phyloP scores from a whole-genome alignment of 2,797 vertebrate genomes.

The Danionella dracula region DNA sequence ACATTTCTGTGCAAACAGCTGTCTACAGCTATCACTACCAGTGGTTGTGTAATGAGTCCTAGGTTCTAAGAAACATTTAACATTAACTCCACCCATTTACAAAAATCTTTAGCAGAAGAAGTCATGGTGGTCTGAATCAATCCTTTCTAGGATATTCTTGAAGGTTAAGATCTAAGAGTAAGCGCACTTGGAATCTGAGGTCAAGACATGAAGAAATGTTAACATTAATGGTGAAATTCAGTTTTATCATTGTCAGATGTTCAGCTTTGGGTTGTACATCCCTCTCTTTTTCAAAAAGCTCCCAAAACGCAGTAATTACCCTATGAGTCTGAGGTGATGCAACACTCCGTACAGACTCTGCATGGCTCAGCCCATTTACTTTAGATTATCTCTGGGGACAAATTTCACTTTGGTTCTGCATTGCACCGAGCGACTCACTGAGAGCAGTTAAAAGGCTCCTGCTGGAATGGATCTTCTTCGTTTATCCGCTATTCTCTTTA shows the following conservation, averaged over 20 bases:
- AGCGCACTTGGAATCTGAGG: too few relatives aligned
- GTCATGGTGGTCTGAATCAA: too few relatives aligned
- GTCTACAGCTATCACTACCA: too few relatives aligned
- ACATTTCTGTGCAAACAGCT: too few relatives aligned
- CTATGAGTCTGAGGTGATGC: not conserved
- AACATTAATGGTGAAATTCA: too few relatives aligned
- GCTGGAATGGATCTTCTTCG: not conserved
- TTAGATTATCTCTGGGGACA: not conserved
- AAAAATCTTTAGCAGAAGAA: too few relatives aligned
- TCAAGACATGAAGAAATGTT: too few relatives aligned
- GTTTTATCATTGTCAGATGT: not conserved
- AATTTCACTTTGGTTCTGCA: slow-evolving; percentile 1
- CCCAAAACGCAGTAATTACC: not conserved
- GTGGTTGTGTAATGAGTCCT: too few relatives aligned
- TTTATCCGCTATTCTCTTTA: slow-evolving; percentile 33
- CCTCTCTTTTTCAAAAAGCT: not conserved
- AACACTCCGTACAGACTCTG: not conserved
- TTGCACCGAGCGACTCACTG: not conserved
- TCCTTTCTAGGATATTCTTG: too few relatives aligned
- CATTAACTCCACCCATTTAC: too few relatives aligned
- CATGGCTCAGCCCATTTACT: not conserved
- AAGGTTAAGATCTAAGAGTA: too few relatives aligned
- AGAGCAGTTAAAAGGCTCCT: not conserved
- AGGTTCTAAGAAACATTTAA: too few relatives aligned
- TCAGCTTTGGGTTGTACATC: not conserved